phyloP scores from a whole-genome alignment of 2,888 invertebrate genomes.

The Apamea epomidion region DNA sequence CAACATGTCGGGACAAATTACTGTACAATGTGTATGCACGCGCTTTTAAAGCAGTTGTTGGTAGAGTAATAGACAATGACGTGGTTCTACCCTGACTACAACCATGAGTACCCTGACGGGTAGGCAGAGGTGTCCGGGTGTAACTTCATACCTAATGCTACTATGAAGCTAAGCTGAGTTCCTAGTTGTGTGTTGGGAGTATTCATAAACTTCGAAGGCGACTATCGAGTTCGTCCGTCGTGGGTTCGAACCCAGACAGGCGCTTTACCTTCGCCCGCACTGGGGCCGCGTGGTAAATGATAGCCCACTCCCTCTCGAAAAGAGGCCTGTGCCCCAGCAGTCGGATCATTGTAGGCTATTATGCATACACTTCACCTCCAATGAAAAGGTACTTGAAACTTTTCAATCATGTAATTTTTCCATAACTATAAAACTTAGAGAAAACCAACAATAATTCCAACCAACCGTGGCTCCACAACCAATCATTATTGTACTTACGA shows the following conservation, averaged over 20 bases:
- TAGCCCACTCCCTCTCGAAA: not conserved
- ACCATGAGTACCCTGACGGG: not conserved
- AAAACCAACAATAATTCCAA: not conserved
- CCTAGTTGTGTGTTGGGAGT: not conserved
- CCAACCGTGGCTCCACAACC: not conserved
- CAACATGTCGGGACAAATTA: conserved; percentile 4
- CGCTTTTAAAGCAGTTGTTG: not conserved
- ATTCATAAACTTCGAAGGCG: not conserved
- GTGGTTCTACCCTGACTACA: not conserved
- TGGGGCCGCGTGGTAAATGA: no score
- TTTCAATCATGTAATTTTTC: not conserved
- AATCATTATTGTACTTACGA: not conserved
- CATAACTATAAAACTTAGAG: not conserved
- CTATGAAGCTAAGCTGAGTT: not conserved
- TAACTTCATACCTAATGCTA: not conserved
- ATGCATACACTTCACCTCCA: not conserved
- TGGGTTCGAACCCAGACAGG: no score
- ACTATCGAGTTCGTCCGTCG: no score
- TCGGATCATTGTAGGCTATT: no score
- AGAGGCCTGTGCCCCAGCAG: not conserved
- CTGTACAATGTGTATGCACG: not conserved
- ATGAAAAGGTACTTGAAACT: not conserved
- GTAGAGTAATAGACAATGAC: no score
- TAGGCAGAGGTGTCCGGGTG: not conserved
- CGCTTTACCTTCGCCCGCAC: no score